Percentiles rank a stretch among this genome's conserved stretches.
Evolutionary conservation across 2,888 invertebrate species (phyloP).

Genomic region (Cyaniris semiargus): DNA sequence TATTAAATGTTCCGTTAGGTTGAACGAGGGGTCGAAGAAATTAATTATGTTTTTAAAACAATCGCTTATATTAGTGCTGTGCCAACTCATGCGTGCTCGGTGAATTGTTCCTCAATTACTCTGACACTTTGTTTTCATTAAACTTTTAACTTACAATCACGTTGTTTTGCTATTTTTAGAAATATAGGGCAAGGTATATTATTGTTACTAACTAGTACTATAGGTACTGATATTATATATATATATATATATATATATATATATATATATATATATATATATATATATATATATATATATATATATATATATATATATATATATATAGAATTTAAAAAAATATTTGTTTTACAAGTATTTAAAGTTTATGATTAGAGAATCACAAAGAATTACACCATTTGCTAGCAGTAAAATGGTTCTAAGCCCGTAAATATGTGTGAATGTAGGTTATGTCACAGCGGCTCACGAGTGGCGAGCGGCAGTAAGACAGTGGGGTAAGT

Average conservation of each 20-base stretch:
- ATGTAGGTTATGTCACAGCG: constrained; percentile 44
- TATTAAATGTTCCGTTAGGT: constrained; percentile 78
- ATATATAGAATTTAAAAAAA: background rate
- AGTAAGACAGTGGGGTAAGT: constrained; percentile 75
- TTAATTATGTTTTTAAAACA: constrained; percentile 80
- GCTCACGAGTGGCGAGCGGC: constrained; percentile 62
- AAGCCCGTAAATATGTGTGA: background rate
- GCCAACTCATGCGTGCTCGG: constrained; percentile 76
- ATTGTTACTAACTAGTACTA: background rate
- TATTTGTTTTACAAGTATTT: background rate
- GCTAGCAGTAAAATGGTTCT: background rate
- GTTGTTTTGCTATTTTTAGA: background rate
- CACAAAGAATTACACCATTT: background rate
- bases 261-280: too few relatives aligned
- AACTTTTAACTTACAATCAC: constrained; percentile 52
- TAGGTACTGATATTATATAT: background rate
- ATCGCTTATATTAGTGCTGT: constrained; percentile 74
- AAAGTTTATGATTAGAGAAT: background rate
- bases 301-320: too few relatives aligned
- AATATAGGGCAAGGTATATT: background rate
- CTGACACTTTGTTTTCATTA: constrained; percentile 74
- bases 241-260: too few relatives aligned
- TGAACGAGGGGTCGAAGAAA: constrained; percentile 73
- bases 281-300: too few relatives aligned
- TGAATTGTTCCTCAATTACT: constrained; percentile 78